Percentiles rank a stretch among this genome's conserved stretches.
These are phyloP conservation scores for Tinamus guttatus DNA, from an alignment of 2,113 vertebrate genomes.

Conservation along the genomic window DNA sequence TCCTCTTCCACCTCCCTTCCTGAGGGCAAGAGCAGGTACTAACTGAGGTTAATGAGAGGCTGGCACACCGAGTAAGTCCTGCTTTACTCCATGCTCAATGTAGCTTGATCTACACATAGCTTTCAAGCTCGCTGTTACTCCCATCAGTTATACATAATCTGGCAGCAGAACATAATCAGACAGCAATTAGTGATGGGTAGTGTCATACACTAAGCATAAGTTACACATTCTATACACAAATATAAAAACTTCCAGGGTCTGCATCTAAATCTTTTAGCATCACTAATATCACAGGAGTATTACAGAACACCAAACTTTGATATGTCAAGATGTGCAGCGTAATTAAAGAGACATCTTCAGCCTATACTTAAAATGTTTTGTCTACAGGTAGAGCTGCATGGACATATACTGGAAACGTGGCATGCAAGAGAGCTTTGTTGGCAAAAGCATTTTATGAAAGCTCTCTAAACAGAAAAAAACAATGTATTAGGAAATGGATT, in stretches of 20 bases:
- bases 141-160: neutral
- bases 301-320: neutral
- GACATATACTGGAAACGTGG: neutral
- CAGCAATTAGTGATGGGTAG: accelerated
- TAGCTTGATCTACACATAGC: neutral
- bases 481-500: neutral
- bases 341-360: neutral
- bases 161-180: neutral
- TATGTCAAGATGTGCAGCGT: neutral
- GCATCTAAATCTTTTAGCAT: neutral
- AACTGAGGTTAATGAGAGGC: neutral
- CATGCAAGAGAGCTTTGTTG: neutral
- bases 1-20: neutral
- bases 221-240: neutral
- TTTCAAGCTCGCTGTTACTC: neutral
- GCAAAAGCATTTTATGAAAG: neutral
- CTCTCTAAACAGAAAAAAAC: neutral
- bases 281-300: neutral
- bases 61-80: neutral
- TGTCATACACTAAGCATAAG: accelerated
- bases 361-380: neutral
- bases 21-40: too few species aligned
- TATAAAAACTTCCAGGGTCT: neutral
- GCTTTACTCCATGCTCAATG: neutral
- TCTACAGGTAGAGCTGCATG: neutral